Base-by-base conservation (phyloP, 2,888 invertebrate species). In the Agonopterix arenella region DNA sequence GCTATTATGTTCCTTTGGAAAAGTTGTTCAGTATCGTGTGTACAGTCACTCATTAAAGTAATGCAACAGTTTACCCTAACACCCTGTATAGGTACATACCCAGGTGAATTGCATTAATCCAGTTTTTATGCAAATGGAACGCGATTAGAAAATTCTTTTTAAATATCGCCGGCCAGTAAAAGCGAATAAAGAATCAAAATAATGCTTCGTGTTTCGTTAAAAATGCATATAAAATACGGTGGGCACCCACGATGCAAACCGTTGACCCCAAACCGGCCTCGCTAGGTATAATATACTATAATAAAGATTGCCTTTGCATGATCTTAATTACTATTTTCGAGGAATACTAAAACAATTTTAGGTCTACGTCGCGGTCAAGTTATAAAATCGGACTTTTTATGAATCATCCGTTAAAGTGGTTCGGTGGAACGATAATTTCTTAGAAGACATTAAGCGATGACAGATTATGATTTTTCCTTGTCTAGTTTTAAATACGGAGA, bases 281-380 rank as follows among this genome's bases (percentile, higher is more conserved):
- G 11, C 55, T 73, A 70, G 67, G 61, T 62, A 70, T 73, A 66
- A 69, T 67, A 65, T 58, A 52, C 50, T 54, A 53, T 59, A 60
- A 71, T 75, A 76, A 76, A 71, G 58, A 72, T 71, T 70, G 60
- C 65, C 65, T 73, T 65, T 64, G 69, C 69, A 68, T 70, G 70
- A 70, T 75, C 67, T 76, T 83, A 79, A 81, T 79, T 78, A 76
- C 73, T 70, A 69, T 65, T 74, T 76, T 74, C 70, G 57, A 60
- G 55, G 61, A 70, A 72, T 65, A 68, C 61, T 62, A 61, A 65
- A 70, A 63, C 59, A 59, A 58, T 64, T 28, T 64, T 64, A 46
- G 16, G 16, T 36, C 5, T 18, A n/a, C 28, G 37, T 28, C 16
- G 48, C 44, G 44, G 42, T 37, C 11, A 36, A 41, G 4, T 16